Conservation (phyloP, 2,888 invertebrate genomes). For the Macaria notata region DNA sequence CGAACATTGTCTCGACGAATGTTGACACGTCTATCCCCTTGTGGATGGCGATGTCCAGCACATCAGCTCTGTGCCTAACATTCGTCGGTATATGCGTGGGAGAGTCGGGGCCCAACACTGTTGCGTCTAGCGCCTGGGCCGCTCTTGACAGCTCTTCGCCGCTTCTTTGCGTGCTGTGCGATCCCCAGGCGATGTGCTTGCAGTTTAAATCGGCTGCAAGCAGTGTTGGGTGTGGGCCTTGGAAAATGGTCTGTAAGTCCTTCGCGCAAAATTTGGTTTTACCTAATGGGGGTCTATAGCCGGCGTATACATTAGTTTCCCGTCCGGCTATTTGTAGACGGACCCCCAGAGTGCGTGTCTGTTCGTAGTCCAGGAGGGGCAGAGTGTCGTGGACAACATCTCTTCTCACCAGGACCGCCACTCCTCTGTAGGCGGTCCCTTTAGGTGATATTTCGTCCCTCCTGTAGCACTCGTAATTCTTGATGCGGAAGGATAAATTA, state of each 20-base stretch:
- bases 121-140: too few relatives aligned
- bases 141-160: too few relatives aligned
- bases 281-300: background rate
- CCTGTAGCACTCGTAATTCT: background rate
- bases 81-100: too few relatives aligned
- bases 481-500: too few relatives aligned
- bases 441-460: slow-evolving; percentile 20
- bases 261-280: background rate
- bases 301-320: background rate
- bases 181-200: too few relatives aligned
- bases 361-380: background rate
- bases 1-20: background rate
- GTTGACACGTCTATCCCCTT: background rate
- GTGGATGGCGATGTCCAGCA: background rate
- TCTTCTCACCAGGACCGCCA: background rate
- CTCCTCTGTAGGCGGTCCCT: slow-evolving; percentile 4
- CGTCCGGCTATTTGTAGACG: background rate
- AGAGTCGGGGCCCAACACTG: too few relatives aligned
- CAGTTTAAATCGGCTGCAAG: too few relatives aligned
- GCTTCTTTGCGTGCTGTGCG: too few relatives aligned
- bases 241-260: background rate
- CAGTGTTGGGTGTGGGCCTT: background rate
- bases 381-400: background rate
- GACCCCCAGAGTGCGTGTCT: background rate
- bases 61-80: background rate